Conservation (phyloP, 1,140 invertebrate species). For the Ceratina calcarata region DNA sequence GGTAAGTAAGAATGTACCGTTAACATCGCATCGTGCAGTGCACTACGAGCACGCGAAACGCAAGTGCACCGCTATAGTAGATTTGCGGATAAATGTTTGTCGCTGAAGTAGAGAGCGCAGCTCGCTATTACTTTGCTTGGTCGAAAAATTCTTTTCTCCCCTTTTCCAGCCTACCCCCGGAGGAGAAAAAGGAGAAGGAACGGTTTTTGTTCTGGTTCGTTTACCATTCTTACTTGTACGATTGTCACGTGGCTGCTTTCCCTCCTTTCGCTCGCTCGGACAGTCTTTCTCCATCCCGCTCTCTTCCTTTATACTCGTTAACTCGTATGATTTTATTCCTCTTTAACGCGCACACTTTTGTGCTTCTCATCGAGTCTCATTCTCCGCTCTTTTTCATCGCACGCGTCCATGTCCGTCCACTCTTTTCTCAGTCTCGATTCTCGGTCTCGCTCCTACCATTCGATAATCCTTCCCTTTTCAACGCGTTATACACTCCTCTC, state of each 20-base stretch:
- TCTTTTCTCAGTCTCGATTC: background rate
- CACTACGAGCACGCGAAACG: slow-evolving; percentile 1
- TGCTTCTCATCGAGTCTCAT: slow-evolving; percentile 27
- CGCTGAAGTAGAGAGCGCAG: background rate
- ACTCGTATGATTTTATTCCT: slow-evolving; percentile 20
- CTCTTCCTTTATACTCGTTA: background rate
- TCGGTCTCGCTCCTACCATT: background rate
- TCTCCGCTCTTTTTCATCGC: slow-evolving; percentile 9
- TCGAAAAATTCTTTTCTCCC: background rate
- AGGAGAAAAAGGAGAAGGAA: background rate
- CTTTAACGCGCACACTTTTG: slow-evolving; percentile 27
- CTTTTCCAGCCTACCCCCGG: background rate
- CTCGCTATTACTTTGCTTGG: no score
- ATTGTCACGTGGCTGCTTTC: slow-evolving; percentile 40
- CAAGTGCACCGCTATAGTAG: background rate
- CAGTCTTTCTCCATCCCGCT: background rate
- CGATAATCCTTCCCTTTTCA: background rate
- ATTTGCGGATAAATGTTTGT: background rate
- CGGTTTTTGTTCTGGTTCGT: slow-evolving; percentile 45
- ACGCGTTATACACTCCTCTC: background rate
- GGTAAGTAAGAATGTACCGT: background rate
- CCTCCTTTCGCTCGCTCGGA: background rate
- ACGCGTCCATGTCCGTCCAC: slow-evolving; percentile 22
- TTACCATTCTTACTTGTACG: slow-evolving; percentile 40
- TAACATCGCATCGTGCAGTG: background rate